phyloP scores from a whole-genome alignment of 2,797 vertebrate genomes.

The Tamandua tetradactyla region DNA sequence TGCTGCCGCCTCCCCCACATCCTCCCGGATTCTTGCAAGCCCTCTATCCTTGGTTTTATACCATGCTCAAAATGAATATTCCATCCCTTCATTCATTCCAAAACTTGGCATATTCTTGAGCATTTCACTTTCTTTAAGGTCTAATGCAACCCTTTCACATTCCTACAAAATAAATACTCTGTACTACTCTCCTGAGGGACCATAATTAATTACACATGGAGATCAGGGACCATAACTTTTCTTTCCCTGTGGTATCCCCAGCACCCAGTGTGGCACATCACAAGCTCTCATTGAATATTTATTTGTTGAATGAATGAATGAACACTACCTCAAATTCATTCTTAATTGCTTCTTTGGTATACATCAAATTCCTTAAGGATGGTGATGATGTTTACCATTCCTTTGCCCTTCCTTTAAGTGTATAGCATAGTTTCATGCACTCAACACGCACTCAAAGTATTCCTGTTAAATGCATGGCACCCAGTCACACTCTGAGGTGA shows the following conservation, averaged over 20 bases:
- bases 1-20: background rate
- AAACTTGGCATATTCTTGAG: background rate
- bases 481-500: background rate
- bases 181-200: too few species aligned
- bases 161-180: background rate
- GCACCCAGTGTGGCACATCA: background rate
- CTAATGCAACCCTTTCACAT: background rate
- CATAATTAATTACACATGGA: background rate
- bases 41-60: background rate
- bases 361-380: background rate
- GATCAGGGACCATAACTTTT: background rate
- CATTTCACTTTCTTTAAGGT: background rate
- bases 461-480: background rate
- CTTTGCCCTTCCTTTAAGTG: background rate
- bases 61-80: background rate
- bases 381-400: accelerated
- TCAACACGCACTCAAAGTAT: accelerated
- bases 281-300: background rate
- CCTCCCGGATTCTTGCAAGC: background rate
- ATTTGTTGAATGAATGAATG: background rate
- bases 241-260: background rate
- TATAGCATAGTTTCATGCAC: background rate
- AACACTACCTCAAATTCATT: background rate
- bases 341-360: background rate
- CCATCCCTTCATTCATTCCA: background rate